Evolutionary conservation across 2,113 vertebrate species (phyloP).

Genomic region (Poeciliopsis occidentalis): DNA sequence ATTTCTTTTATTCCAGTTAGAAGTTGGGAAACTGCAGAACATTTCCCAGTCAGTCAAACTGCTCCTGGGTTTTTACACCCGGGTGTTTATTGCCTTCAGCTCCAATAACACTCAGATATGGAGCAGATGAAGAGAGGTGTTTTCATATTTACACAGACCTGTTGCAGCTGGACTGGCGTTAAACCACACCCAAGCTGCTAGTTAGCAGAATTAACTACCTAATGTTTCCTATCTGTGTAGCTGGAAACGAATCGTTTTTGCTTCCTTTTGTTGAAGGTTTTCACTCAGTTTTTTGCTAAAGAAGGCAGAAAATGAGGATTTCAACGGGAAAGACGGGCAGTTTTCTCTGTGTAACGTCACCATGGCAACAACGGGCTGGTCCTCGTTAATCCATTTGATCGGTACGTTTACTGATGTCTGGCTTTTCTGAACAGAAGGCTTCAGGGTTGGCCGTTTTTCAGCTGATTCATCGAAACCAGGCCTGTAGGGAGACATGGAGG

Average conservation of each 20-base stretch:
- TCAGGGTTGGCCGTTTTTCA: not conserved
- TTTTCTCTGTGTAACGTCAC: slow-evolving; percentile 37
- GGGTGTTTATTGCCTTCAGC: slow-evolving; percentile 27
- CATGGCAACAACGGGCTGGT: slow-evolving; percentile 43
- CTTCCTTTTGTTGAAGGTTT: not conserved
- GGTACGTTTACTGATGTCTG: not conserved
- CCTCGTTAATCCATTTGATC: not conserved
- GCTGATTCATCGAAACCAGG: not conserved
- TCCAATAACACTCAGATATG: not conserved
- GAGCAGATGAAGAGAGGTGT: not conserved
- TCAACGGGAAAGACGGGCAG: not conserved
- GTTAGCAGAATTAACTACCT: not conserved
- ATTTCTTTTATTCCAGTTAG: too few relatives aligned
- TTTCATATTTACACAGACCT: not conserved
- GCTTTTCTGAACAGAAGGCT: not conserved
- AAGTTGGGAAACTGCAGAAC: not conserved
- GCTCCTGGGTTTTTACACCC: not conserved
- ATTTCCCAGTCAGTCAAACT: not conserved
- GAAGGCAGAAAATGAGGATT: not conserved
- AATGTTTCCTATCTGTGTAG: too few relatives aligned
- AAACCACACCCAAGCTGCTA: slow-evolving; percentile 17
- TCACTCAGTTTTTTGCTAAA: not conserved
- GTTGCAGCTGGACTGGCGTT: slow-evolving; percentile 9
- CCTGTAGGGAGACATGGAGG: not conserved
- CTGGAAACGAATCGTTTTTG: too few relatives aligned